Conservation (phyloP, 2,113 vertebrate genomes). For the Tenrec ecaudatus region DNA sequence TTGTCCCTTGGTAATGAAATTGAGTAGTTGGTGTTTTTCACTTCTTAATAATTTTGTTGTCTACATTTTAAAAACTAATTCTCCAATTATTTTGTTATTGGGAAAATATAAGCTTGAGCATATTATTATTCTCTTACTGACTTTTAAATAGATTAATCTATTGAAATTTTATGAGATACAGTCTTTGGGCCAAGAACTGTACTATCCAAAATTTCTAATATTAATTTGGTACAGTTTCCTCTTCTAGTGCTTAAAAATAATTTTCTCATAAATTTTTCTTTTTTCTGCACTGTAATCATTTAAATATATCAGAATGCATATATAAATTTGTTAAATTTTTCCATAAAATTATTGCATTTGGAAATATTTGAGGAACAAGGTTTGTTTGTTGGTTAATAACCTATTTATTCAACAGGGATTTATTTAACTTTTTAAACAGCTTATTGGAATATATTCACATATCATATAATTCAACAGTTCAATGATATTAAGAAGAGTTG, state of each 20-base stretch:
- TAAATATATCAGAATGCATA: neutral
- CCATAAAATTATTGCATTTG: neutral
- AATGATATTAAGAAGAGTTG: no score
- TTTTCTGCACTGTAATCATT: neutral
- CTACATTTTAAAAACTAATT: neutral
- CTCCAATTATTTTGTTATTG: neutral
- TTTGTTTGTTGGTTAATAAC: neutral
- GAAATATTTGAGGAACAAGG: neutral
- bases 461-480: no score
- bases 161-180: conserved; percentile 14
- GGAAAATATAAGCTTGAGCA: conserved; percentile 6
- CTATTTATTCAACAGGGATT: neutral
- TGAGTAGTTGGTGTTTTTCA: neutral
- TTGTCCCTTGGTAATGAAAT: neutral
- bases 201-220: neutral
- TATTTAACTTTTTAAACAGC: neutral
- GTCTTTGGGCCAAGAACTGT: neutral
- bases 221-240: neutral
- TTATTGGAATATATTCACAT: no score
- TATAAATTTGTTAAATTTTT: neutral
- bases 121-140: neutral
- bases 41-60: neutral
- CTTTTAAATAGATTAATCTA: neutral
- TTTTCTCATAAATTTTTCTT: neutral
- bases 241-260: neutral